Percentiles rank a stretch among this genome's conserved stretches.
Evolutionary conservation across 2,888 invertebrate species (phyloP).

Genomic region (Leucania comma): DNA sequence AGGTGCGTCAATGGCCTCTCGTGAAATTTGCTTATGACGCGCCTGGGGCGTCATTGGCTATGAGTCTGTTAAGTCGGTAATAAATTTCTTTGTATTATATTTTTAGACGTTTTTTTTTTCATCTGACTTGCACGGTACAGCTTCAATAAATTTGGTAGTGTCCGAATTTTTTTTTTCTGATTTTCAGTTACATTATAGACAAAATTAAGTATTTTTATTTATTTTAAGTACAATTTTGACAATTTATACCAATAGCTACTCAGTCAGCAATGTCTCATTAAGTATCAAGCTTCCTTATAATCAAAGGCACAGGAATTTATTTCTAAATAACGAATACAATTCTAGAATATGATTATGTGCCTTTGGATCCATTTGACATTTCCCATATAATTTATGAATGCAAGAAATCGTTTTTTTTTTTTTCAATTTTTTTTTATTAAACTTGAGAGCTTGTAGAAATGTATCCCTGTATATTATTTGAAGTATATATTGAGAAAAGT

Average conservation of each 20-base stretch:
- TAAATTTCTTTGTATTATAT: no score
- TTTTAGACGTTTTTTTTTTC: no score
- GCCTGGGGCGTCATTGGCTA: no score
- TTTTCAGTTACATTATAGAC: background rate
- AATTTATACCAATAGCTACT: conserved; percentile 38
- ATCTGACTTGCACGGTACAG: no score
- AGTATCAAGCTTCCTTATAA: conserved; percentile 37
- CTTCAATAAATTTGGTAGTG: no score
- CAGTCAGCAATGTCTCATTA: conserved; percentile 31
- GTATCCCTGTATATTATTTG: background rate
- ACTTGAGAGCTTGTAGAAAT: background rate
- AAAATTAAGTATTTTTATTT: background rate
- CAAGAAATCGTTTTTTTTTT: no score
- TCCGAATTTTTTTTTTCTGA: background rate
- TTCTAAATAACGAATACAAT: conserved; percentile 32
- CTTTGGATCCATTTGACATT: conserved; percentile 12
- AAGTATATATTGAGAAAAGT: background rate
- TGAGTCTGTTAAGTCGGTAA: no score
- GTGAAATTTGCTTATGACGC: no score
- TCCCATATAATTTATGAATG: no score
- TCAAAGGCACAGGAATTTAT: conserved; percentile 54
- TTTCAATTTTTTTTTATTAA: no score
- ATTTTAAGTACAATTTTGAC: conserved; percentile 46
- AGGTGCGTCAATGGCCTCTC: no score
- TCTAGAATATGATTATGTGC: conserved; percentile 51